Conservation (phyloP, 1,140 invertebrate species). For the Drosophila nannoptera region DNA sequence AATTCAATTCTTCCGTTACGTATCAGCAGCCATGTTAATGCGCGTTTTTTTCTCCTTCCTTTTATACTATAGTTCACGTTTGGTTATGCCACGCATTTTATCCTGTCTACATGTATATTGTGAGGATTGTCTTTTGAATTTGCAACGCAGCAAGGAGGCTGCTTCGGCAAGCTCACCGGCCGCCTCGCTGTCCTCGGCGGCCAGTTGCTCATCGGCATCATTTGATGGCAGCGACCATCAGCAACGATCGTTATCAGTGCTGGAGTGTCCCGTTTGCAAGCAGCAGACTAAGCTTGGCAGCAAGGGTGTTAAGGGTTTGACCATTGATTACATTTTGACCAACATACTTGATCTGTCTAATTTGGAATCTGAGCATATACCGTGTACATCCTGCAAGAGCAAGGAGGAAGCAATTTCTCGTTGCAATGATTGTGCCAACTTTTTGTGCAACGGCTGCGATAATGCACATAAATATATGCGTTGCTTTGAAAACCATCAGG, state of each 20-base stretch:
- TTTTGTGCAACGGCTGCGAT: constrained; percentile 94
- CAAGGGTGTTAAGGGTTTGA: constrained; percentile 87
- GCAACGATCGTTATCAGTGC: constrained; percentile 43
- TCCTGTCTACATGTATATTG: constrained; percentile 96
- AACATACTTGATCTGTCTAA: constrained; percentile 92
- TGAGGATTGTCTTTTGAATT: constrained; percentile 90
- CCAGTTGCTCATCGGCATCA: constrained; percentile 76
- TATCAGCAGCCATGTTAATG: background rate
- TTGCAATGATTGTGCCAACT: constrained; percentile 95
- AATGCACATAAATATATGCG: constrained; percentile 96
- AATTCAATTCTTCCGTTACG: too few relatives aligned
- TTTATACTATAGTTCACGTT: constrained; percentile 79
- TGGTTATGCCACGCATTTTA: constrained; percentile 90
- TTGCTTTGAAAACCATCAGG: constrained; percentile 95
- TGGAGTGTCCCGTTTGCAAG: constrained; percentile 88
- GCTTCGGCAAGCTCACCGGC: constrained; percentile 53
- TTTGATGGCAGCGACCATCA: constrained; percentile 67
- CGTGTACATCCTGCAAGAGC: constrained; percentile 93
- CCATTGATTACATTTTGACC: constrained; percentile 89
- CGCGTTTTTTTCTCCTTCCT: background rate
- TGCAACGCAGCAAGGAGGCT: constrained; percentile 83
- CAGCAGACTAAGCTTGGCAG: constrained; percentile 88
- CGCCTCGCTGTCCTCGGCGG: constrained; percentile 39
- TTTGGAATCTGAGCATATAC: constrained; percentile 86
- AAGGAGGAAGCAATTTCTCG: constrained; percentile 94